Evolutionary conservation across 1,140 invertebrate species (phyloP).

Genomic region (Eueides isabella): DNA sequence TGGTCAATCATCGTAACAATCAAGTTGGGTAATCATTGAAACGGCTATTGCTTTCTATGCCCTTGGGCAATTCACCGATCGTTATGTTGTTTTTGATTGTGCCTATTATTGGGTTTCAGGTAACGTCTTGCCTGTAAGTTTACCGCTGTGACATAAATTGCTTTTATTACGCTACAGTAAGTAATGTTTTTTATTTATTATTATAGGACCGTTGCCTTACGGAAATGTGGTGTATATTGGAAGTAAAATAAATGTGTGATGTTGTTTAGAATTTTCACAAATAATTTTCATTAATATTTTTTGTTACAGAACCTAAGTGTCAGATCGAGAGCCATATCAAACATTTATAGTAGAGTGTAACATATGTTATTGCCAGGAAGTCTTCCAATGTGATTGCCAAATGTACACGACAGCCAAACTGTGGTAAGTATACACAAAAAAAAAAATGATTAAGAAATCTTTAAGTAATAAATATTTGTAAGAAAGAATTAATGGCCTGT

Average conservation of each 20-base stretch:
- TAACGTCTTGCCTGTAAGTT: constrained; percentile 44
- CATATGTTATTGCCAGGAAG: constrained; percentile 45
- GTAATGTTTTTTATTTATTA: constrained; percentile 37
- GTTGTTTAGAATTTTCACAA: neutral
- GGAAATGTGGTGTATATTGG: constrained; percentile 48
- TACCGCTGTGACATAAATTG: constrained; percentile 43
- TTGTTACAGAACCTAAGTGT: constrained; percentile 48
- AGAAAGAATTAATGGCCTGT: no score
- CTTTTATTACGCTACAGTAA: constrained; percentile 39
- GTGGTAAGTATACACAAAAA: constrained; percentile 28
- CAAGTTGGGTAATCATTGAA: constrained; percentile 44
- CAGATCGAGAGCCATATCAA: constrained; percentile 42
- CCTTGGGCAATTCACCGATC: constrained; percentile 35
- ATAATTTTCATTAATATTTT: neutral
- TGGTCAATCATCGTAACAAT: constrained; percentile 49
- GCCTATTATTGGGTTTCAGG: constrained; percentile 46
- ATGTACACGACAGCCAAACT: constrained; percentile 40
- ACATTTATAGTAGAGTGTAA: constrained; percentile 43
- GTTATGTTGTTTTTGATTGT: constrained; percentile 39
- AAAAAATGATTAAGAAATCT: no score
- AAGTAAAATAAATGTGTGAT: constrained; percentile 29
- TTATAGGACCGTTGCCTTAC: constrained; percentile 37
- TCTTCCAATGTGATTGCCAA: constrained; percentile 50
- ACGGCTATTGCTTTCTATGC: constrained; percentile 48
- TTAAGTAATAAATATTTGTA: no score